Evolutionary conservation across 2,888 invertebrate species (phyloP).

Genomic region (Pristionchus entomophagus): DNA sequence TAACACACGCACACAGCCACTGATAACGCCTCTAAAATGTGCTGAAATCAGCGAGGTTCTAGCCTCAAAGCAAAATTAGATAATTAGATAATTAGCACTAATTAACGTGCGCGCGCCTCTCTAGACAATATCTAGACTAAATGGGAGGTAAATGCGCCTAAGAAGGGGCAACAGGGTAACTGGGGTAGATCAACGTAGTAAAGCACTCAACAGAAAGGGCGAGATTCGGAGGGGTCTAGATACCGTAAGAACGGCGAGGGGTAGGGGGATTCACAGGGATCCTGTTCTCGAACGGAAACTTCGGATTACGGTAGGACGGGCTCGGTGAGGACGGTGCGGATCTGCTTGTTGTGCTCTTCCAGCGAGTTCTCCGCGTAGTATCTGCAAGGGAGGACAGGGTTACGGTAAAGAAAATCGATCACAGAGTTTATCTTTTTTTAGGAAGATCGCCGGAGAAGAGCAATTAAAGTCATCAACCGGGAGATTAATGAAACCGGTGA

Average conservation of each 20-base stretch:
- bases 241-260: neutral
- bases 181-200: constrained; percentile 21
- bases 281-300: neutral
- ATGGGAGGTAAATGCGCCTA: neutral
- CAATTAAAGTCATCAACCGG: neutral
- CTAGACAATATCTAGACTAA: too few species aligned
- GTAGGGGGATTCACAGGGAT: neutral
- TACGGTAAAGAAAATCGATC: too few species aligned
- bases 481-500: neutral
- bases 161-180: neutral
- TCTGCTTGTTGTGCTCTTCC: constrained; percentile 69
- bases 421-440: too few species aligned
- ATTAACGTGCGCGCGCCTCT: neutral
- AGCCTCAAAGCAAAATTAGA: neutral
- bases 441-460: too few species aligned
- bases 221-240: neutral
- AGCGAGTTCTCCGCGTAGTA: constrained; percentile 70
- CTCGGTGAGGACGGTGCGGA: constrained; percentile 47
- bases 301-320: constrained; percentile 29
- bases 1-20: neutral
- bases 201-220: neutral
- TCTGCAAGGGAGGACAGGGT: constrained; percentile 30
- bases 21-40: neutral
- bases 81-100: neutral
- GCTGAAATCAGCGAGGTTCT: neutral